Base-by-base conservation (phyloP, 2,797 vertebrate genomes). In the Lateolabrax maculatus region DNA sequence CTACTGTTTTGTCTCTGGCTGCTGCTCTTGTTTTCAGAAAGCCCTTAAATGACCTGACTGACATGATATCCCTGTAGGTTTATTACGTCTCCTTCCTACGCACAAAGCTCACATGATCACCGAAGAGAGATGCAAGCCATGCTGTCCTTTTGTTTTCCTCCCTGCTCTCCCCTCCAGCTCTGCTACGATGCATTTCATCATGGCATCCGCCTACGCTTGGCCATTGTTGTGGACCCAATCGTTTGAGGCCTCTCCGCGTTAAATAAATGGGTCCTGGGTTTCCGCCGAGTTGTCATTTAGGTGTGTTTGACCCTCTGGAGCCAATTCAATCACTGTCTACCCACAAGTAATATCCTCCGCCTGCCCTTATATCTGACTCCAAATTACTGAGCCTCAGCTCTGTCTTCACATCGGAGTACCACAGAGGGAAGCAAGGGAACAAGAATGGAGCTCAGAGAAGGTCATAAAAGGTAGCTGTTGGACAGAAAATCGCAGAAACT, bases 281-380 rank as follows among this genome's bases (percentile, higher is more conserved):
- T 79, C 80, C 9, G 62, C 76, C 5, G 69, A 78, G 81, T 77
- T 89, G 88, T 93, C 89, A 86, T 92, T 93, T 89, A 89, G 86
- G 88, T 90, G 86, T 82, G 68, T 91, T 88, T 94, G 93, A 93
- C 77, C 90, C 91, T 83, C 80, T 69, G 79, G 88, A 90, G 80
- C 81, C 77, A 88, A 85, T 90, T 94, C 90, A 92, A 90, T 94
- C 90, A 90, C 78, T 85, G 83, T 90, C 89, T 88, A 60, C 86
- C 74, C 83, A 88, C 83, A 69, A 85, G 89, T 92, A 89, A 92
- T 91, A 89, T 90, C 90, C 87, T 80, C 70, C 16, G 55, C 70
- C 85, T 81, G 74, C 67, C 67, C 81, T 91, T 93, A 93, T 93
- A 92, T 85, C 84, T 48, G 77, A 71, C 87, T 89, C 71, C 64